A percentile compares a stretch with the other conserved stretches of the same genome.
Evolutionary conservation across 2,888 invertebrate genomes (phyloP).

Genomic region (Linnaemya vulpina): DNA sequence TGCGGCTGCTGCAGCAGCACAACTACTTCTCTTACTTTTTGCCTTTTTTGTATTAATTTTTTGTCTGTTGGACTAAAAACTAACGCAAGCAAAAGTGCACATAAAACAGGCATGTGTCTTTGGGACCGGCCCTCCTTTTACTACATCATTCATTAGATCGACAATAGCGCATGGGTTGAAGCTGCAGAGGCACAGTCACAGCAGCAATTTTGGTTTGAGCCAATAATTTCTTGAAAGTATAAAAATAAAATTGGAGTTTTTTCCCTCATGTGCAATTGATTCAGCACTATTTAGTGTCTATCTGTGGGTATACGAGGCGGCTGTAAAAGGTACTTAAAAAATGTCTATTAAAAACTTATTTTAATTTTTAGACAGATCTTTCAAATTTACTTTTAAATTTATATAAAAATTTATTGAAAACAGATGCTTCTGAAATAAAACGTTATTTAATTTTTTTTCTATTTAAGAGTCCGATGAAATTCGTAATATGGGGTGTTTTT

Average conservation of each 20-base stretch:
- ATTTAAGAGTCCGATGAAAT: too few species aligned
- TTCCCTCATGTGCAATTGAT: constrained; percentile 1
- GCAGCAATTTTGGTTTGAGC: constrained; percentile 19
- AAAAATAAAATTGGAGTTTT: constrained; percentile 31
- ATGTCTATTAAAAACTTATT: too few species aligned
- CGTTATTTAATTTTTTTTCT: too few species aligned
- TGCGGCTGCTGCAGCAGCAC: constrained; percentile 25
- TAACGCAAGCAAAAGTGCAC: constrained; percentile 3
- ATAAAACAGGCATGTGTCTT: constrained; percentile 16
- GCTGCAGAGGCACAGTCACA: constrained; percentile 32
- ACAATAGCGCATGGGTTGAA: background rate
- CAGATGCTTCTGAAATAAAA: too few species aligned
- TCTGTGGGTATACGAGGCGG: background rate
- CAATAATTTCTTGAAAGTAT: constrained; percentile 7
- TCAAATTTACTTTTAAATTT: too few species aligned
- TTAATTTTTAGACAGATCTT: too few species aligned
- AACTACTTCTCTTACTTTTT: background rate
- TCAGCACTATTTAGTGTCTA: background rate
- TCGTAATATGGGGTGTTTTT: too few species aligned
- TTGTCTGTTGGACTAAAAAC: constrained; percentile 22
- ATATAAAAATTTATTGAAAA: background rate
- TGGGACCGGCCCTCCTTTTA: constrained; percentile 23
- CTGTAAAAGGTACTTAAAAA: background rate
- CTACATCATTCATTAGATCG: background rate
- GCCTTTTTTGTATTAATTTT: too few species aligned